Evolutionary conservation across 1,140 invertebrate species (phyloP).

Genomic region (Drosophila micromelanica): DNA sequence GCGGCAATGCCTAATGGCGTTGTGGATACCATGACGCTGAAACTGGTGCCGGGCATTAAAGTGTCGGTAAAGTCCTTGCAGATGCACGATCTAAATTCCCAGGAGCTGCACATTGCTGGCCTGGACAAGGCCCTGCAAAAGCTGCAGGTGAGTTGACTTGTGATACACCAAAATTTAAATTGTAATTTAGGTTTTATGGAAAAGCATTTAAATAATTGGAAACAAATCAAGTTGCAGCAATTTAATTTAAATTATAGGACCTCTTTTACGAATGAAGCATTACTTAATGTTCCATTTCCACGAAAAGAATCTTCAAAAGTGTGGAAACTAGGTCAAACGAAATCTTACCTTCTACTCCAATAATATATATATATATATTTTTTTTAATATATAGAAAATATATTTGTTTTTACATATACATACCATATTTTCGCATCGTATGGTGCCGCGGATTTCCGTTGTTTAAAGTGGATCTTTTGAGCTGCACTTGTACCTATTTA

Average conservation of each 20-base stretch:
- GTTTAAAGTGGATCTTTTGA: slow-evolving; percentile 37
- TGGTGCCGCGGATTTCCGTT: slow-evolving; percentile 32
- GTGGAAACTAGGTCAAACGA: background rate
- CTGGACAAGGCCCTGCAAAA: slow-evolving; percentile 79
- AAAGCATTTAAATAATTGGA: too few relatives aligned
- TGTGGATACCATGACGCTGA: slow-evolving; percentile 73
- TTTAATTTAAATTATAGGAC: too few relatives aligned
- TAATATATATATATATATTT: too few relatives aligned
- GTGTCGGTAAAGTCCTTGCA: slow-evolving; percentile 59
- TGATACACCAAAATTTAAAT: too few relatives aligned
- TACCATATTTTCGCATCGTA: slow-evolving; percentile 4
- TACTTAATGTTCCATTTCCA: too few relatives aligned
- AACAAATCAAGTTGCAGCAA: too few relatives aligned
- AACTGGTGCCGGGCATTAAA: slow-evolving; percentile 79
- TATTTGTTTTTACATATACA: background rate
- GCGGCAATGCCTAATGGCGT: slow-evolving; percentile 69
- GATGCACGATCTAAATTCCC: slow-evolving; percentile 63
- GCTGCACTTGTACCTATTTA: slow-evolving; percentile 40
- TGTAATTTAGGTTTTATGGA: too few relatives aligned
- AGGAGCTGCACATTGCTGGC: slow-evolving; percentile 77
- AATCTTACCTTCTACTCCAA: background rate
- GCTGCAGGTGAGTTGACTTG: slow-evolving; percentile 70
- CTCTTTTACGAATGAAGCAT: too few relatives aligned
- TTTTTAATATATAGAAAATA: too few relatives aligned
- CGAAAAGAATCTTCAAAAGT: background rate